Base-by-base conservation (phyloP, 2,888 invertebrate species). In the Hemaris fuciformis region DNA sequence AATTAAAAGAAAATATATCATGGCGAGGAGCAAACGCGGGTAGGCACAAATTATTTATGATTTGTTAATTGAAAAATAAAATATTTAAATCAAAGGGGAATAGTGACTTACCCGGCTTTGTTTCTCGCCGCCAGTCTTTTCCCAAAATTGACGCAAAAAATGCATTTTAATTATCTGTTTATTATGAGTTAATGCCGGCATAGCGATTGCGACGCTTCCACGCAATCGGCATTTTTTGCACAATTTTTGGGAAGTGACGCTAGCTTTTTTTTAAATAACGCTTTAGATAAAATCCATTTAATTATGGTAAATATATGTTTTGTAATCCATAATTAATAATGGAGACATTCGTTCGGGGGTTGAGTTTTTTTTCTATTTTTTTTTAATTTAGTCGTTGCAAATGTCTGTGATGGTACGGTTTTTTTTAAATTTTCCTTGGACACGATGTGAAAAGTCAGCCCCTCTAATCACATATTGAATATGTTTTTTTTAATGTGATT, bases 241-340 rank as follows among this genome's bases (percentile, higher is more conserved):
- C 20, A 31, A 53, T 15, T 10, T 31, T 53, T 31, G 53, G 27
- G 27, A 27, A 8, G 10, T 18, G 43, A 18, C 18, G 5, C n/a
- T n/a, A 38, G 15, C 27, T 10, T 27, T 31, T 53, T 53, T 46
- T 53, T 53, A 31, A 69, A 61, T 64, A 68, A 56, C 64, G 64
- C 66, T 74, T 77, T 74, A 62, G 69, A 76, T 68, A 71, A 66
- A 68, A 75, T 84, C 86, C 87, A 82, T 79, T 77, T 84, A 87
- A 88, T 88, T 85, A 86, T 85, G 88, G 88, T 72, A 75, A 74
- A 66, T 71, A 85, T 88, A 88, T 91, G 90, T 90, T 90, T 85
- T 79, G 68, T 65, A 68, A 75, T 74, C 76, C 77, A 73, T 75
- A 69, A 66, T 64, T 59, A 69, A 72, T 80, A 83, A 80, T 80